A percentile compares a stretch with the other conserved stretches of the same genome.
Conservation (phyloP, 2,888 invertebrate genomes). For the Drosophila paranaensis region DNA sequence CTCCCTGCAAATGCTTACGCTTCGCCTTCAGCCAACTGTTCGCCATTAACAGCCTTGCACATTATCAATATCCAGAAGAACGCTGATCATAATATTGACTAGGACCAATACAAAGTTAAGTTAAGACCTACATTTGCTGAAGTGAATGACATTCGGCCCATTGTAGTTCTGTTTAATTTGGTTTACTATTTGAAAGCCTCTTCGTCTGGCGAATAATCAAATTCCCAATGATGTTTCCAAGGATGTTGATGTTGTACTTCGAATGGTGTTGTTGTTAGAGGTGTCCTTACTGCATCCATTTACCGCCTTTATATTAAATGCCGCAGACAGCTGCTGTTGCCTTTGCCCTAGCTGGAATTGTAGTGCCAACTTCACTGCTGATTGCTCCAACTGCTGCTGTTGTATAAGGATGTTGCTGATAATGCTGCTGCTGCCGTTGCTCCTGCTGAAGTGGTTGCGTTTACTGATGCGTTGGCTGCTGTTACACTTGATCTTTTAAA, state of each 20-base stretch:
- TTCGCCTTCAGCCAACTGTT: background rate
- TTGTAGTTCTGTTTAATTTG: background rate
- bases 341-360: background rate
- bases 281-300: background rate
- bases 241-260: background rate
- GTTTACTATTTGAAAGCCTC: background rate
- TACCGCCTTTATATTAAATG: too few relatives aligned
- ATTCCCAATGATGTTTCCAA: too few relatives aligned
- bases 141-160: background rate
- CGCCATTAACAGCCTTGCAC: background rate
- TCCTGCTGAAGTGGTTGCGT: slow-evolving; percentile 2
- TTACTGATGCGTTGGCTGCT: background rate
- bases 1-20: background rate
- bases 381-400: background rate
- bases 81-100: background rate
- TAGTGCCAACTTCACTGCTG: background rate
- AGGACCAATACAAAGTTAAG: background rate
- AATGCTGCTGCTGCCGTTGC: background rate
- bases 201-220: background rate
- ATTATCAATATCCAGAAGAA: background rate
- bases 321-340: background rate
- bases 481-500: slow-evolving; percentile 5
- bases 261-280: background rate
- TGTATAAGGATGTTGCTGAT: background rate
- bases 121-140: background rate